These are phyloP conservation scores for Limnodromus scolopaceus DNA, from an alignment of 2,797 vertebrate species.

Conservation along the genomic window DNA sequence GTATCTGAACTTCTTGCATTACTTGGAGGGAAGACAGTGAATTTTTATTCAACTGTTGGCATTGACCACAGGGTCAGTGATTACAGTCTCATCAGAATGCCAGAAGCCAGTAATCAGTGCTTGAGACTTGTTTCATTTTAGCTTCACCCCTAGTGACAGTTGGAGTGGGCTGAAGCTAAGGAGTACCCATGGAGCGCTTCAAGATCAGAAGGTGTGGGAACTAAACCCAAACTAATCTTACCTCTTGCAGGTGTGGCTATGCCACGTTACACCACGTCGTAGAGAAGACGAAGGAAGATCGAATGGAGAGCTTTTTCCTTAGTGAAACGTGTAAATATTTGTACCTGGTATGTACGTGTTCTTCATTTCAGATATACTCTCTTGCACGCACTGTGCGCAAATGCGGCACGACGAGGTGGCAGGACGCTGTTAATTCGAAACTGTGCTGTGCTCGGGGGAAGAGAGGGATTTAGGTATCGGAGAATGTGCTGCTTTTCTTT, in stretches of 20 bases:
- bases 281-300: constrained; percentile 97
- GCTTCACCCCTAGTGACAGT: neutral
- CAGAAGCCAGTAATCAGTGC: neutral
- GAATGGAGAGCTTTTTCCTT: constrained; percentile 99
- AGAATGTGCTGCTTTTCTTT: neutral
- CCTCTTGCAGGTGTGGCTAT: constrained; percentile 90
- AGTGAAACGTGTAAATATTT: constrained; percentile 99
- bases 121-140: neutral
- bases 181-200: accelerated
- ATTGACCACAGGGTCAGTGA: neutral
- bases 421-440: neutral
- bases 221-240: neutral
- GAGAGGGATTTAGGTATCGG: accelerated
- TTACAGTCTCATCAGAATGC: neutral
- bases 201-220: neutral
- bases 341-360: constrained; percentile 84
- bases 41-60: neutral
- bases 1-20: neutral
- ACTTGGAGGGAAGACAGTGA: neutral
- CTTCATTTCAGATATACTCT: accelerated
- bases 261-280: constrained; percentile 97
- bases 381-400: neutral
- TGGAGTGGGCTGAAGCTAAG: neutral
- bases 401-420: accelerated
- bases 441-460: neutral